phyloP scores from a whole-genome alignment of 2,113 vertebrate species.

The Lipotes vexillifer region DNA sequence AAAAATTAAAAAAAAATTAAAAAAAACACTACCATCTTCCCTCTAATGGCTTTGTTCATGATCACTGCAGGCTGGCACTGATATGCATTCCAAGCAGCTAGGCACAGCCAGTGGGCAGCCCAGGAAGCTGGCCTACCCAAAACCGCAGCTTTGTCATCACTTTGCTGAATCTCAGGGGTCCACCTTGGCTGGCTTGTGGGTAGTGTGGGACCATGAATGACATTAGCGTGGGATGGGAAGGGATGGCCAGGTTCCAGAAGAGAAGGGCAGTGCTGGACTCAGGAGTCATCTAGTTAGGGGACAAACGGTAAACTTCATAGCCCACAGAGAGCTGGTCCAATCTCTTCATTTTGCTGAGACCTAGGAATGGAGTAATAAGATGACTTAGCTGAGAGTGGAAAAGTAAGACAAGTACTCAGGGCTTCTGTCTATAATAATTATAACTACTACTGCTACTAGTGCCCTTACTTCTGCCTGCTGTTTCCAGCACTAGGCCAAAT shows the following conservation, averaged over 20 bases:
- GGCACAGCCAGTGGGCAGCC: slow-evolving; percentile 68
- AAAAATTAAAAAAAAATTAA: slow-evolving; percentile 61
- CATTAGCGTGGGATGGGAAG: fast-evolving
- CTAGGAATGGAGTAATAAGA: not conserved
- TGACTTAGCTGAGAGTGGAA: not conserved
- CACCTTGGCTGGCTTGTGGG: not conserved
- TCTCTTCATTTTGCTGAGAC: not conserved
- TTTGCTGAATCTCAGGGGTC: not conserved
- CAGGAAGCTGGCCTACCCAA: slow-evolving; percentile 69
- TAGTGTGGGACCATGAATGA: too few species aligned
- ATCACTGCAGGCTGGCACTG: slow-evolving; percentile 70
- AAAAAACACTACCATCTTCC: slow-evolving; percentile 75
- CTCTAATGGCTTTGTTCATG: slow-evolving; percentile 76
- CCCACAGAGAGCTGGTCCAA: not conserved
- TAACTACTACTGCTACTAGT: fast-evolving
- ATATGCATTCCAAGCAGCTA: slow-evolving; percentile 71
- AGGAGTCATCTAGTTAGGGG: not conserved
- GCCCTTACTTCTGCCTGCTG: not conserved
- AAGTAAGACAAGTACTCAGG: not conserved
- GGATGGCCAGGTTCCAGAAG: not conserved
- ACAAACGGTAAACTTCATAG: not conserved
- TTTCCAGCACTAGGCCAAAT: not conserved
- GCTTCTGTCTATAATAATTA: not conserved
- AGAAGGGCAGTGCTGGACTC: not conserved
- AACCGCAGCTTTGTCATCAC: slow-evolving; percentile 56